Percentiles rank a stretch among this genome's conserved stretches.
Evolutionary conservation across 1,140 invertebrate genomes (phyloP).

Genomic region (Drosophila cardini): DNA sequence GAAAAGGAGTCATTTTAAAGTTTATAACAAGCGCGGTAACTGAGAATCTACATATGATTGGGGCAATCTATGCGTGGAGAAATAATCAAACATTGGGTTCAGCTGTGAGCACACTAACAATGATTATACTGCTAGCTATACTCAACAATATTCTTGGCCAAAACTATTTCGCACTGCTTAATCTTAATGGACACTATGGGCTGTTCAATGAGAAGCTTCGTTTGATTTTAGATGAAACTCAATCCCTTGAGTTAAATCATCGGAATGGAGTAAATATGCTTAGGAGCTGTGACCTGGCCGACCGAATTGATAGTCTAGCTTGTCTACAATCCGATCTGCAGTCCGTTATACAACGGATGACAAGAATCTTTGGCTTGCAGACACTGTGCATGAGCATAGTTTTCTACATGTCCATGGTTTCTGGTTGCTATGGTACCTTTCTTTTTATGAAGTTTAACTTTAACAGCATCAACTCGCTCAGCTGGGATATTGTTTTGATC

Average conservation of each 20-base stretch:
- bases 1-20: slow-evolving; percentile 38
- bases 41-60: slow-evolving; percentile 18
- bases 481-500: background rate
- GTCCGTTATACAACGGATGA: slow-evolving; percentile 7
- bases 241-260: slow-evolving; percentile 10
- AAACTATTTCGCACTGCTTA: slow-evolving; percentile 41
- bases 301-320: slow-evolving; percentile 48
- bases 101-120: background rate
- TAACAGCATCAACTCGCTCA: background rate
- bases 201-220: slow-evolving; percentile 41
- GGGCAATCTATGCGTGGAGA: slow-evolving; percentile 11
- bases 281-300: slow-evolving; percentile 42
- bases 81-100: background rate
- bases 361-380: slow-evolving; percentile 50
- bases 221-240: slow-evolving; percentile 4
- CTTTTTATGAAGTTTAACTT: slow-evolving; percentile 23
- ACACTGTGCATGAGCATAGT: slow-evolving; percentile 32
- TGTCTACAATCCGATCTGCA: slow-evolving; percentile 29
- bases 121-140: slow-evolving; percentile 14
- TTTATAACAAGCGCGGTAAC: slow-evolving; percentile 2
- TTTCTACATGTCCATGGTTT: slow-evolving; percentile 33
- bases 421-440: slow-evolving; percentile 34
- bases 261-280: slow-evolving; percentile 8
- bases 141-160: slow-evolving; percentile 53
- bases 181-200: slow-evolving; percentile 47